phyloP scores from a whole-genome alignment of 2,797 vertebrate genomes.

The Takifugu ocellatus region DNA sequence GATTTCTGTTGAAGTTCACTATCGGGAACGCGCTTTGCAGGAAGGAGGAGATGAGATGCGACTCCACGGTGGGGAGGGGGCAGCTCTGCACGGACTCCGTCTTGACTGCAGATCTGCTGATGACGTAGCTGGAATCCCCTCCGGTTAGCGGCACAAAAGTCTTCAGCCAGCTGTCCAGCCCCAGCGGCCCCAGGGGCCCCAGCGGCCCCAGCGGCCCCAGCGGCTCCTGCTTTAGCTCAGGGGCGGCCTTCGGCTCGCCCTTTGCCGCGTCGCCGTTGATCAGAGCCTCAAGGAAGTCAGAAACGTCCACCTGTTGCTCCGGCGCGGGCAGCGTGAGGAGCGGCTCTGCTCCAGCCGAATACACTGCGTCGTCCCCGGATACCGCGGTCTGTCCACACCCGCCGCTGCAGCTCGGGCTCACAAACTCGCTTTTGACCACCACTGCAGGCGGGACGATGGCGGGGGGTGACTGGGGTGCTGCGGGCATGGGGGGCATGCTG shows the following conservation, averaged over 20 bases:
- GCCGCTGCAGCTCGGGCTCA: constrained; percentile 64
- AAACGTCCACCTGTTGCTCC: constrained; percentile 67
- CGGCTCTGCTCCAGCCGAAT: constrained; percentile 32
- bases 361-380: constrained; percentile 56
- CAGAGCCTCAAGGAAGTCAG: constrained; percentile 69
- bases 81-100: constrained; percentile 34
- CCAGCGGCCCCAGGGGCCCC: constrained; percentile 58
- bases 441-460: constrained; percentile 50
- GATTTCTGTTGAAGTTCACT: constrained; percentile 31
- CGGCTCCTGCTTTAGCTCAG: constrained; percentile 62
- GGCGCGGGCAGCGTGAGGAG: constrained; percentile 39
- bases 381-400: constrained; percentile 64
- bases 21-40: constrained; percentile 66
- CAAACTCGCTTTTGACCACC: constrained; percentile 78
- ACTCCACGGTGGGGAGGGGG: constrained; percentile 64
- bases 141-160: constrained; percentile 21
- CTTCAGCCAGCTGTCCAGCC: constrained; percentile 62
- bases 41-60: constrained; percentile 64
- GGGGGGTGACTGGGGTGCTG: constrained; percentile 13
- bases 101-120: constrained; percentile 42
- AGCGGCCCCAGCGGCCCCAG: constrained; percentile 73
- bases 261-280: constrained; percentile 54
- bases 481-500: no score
- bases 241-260: constrained; percentile 40
- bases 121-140: constrained; percentile 57